Base-by-base conservation (phyloP, 1,140 invertebrate species). In the Zaprionus nigranus region DNA sequence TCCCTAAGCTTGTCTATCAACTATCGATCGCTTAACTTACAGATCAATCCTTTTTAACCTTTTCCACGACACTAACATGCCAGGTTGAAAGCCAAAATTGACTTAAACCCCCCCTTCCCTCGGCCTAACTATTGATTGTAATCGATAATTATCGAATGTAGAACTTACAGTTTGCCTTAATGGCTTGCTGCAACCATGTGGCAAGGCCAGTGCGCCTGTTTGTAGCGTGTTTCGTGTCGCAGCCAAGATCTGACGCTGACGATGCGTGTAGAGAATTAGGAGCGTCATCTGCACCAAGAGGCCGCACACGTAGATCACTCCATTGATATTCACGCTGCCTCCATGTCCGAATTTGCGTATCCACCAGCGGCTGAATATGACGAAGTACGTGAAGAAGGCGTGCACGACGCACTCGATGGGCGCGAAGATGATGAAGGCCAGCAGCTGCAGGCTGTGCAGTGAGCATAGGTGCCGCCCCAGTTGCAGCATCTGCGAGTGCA, bases 301-400 rank as follows among this genome's bases (percentile, higher is more conserved):
- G 1, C 70, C 62, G 2, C n/a, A 0, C 3, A 54, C 17, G 4
- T 54, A 81, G 9, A 53, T 15, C 0, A 64, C 38, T 12, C 40
- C 65, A 9, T 15, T 63, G 5, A 13, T 22, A 46, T 81, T 88
- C 0, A 66, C 3, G 0, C 36, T 15, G 0, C 63, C 74, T 1
- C 54, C 17, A 0, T 9, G 17, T 0, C 49, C 28, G 4, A 58
- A 63, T 11, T 22, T 76, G 12, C 64, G 63, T 11, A 66, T 22
- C 1, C 80, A 79, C 28, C 79, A 84, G 22, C 54, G 51, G 59
- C 85, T 90, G 54, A 74, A 79, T 7, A 51, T 28, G 36, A 84
- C 70, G 24, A 81, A 88, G 59, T 88, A 88, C 1, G 46, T 36
- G 58, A 90, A 59, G 49, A 88, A 88, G 7, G 53, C n/a, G 5